Evolutionary conservation across 2,797 vertebrate genomes (phyloP).

Genomic region (Molossus alvarezi): DNA sequence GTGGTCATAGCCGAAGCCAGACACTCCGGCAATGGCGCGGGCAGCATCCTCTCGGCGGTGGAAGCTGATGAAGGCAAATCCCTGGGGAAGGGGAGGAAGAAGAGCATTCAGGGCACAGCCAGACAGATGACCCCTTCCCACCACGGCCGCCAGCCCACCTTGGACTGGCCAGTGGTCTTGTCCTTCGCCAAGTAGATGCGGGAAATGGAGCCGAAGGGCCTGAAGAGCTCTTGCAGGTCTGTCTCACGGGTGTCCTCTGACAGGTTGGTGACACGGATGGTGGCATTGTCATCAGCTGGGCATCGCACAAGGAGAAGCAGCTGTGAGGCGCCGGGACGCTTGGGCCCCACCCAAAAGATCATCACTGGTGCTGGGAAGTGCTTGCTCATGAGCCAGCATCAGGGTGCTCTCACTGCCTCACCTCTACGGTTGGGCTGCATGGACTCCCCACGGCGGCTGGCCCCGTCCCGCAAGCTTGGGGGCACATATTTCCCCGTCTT

Average conservation of each 20-base stretch:
- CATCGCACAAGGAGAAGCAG: rapidly evolving
- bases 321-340: not conserved
- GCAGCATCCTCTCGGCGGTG: slow-evolving; percentile 97
- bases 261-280: slow-evolving; percentile 98
- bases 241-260: slow-evolving; percentile 99
- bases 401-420: slow-evolving; percentile 70
- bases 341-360: rapidly evolving
- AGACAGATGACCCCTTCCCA: rapidly evolving
- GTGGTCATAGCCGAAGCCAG: slow-evolving; percentile 98
- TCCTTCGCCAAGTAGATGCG: slow-evolving; percentile 99
- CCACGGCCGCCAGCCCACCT: slow-evolving; percentile 89
- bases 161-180: slow-evolving; percentile 98
- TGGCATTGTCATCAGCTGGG: slow-evolving; percentile 97
- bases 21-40: slow-evolving; percentile 96
- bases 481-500: slow-evolving; percentile 98
- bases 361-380: rapidly evolving
- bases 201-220: slow-evolving; percentile 98
- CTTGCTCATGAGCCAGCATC: rapidly evolving
- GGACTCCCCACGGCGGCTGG: slow-evolving; percentile 96
- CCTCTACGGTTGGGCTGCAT: slow-evolving; percentile 99
- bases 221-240: slow-evolving; percentile 98
- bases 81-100: slow-evolving; percentile 87
- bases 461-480: slow-evolving; percentile 95
- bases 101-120: rapidly evolving
- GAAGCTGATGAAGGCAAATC: slow-evolving; percentile 98